A percentile compares a stretch with the other conserved stretches of the same genome.
phyloP scores from a whole-genome alignment of 2,888 invertebrate species.

The Adelphocoris suturalis region DNA sequence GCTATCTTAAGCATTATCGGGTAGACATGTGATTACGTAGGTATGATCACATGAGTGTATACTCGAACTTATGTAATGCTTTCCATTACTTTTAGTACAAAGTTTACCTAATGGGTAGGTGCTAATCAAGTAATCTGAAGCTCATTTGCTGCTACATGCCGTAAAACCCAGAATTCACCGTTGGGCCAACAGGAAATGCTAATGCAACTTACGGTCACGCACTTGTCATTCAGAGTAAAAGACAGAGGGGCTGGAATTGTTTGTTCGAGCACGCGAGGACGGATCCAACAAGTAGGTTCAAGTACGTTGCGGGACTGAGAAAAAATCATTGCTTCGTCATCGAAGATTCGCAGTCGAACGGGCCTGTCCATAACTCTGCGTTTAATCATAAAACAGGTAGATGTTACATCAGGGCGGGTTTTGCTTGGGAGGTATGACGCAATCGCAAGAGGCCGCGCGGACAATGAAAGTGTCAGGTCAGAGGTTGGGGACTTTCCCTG shows the following conservation, averaged over 20 bases:
- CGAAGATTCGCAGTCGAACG: neutral
- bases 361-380: conserved; percentile 20
- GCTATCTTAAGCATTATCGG: no score
- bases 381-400: conserved; percentile 69
- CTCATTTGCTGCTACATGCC: neutral
- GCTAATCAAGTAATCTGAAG: neutral
- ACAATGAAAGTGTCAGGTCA: conserved; percentile 70
- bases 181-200: conserved; percentile 32
- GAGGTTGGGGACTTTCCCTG: conserved; percentile 65
- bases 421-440: conserved; percentile 42
- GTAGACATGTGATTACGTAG: no score
- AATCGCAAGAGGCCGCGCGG: conserved; percentile 58
- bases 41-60: no score
- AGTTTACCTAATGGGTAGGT: no score
- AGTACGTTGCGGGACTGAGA: neutral
- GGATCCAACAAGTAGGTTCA: neutral
- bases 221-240: conserved; percentile 30
- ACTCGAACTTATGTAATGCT: no score
- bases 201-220: conserved; percentile 31
- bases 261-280: conserved; percentile 20
- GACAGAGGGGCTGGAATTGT: neutral
- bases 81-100: no score
- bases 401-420: conserved; percentile 58
- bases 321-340: conserved; percentile 35
- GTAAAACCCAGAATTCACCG: neutral